Conservation (phyloP, 1,140 invertebrate genomes). For the Batillaria attramentaria region DNA sequence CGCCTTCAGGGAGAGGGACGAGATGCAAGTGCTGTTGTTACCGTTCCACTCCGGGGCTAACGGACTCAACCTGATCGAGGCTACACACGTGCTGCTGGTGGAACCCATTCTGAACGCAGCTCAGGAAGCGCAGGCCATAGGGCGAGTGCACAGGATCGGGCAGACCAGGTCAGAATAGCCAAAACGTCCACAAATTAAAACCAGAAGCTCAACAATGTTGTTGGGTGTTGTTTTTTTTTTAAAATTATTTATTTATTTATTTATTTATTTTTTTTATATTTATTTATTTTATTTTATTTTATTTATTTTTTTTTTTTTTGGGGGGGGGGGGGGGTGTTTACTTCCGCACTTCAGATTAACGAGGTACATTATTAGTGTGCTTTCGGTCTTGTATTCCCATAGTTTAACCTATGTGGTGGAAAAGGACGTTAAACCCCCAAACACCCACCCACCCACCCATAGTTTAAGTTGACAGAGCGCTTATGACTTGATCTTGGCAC, state of each 20-base stretch:
- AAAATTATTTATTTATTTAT: background rate
- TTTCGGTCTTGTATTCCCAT: too few relatives aligned
- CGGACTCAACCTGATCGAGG: constrained; percentile 86
- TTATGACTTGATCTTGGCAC: too few relatives aligned
- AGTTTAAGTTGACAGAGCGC: too few relatives aligned
- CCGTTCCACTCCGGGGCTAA: constrained; percentile 81
- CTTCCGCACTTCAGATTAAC: background rate
- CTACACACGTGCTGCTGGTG: constrained; percentile 83
- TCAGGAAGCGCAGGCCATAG: constrained; percentile 85
- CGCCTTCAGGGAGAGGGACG: constrained; percentile 64
- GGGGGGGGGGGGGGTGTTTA: too few relatives aligned
- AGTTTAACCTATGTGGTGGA: too few relatives aligned
- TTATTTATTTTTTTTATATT: background rate
- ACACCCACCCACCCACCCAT: too few relatives aligned
- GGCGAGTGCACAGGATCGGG: constrained; percentile 84
- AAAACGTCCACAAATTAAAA: background rate
- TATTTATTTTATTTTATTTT: background rate
- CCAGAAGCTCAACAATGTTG: background rate
- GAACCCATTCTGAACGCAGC: constrained; percentile 84
- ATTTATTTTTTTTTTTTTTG: too few relatives aligned
- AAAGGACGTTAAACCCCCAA: too few relatives aligned
- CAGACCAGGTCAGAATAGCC: constrained; percentile 78
- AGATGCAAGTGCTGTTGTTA: constrained; percentile 78
- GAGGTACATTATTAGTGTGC: too few relatives aligned
- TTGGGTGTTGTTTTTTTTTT: background rate